A percentile compares a stretch with the other conserved stretches of the same genome.
phyloP scores from a whole-genome alignment of 2,797 vertebrate genomes.

The Sebastes diaconus region DNA sequence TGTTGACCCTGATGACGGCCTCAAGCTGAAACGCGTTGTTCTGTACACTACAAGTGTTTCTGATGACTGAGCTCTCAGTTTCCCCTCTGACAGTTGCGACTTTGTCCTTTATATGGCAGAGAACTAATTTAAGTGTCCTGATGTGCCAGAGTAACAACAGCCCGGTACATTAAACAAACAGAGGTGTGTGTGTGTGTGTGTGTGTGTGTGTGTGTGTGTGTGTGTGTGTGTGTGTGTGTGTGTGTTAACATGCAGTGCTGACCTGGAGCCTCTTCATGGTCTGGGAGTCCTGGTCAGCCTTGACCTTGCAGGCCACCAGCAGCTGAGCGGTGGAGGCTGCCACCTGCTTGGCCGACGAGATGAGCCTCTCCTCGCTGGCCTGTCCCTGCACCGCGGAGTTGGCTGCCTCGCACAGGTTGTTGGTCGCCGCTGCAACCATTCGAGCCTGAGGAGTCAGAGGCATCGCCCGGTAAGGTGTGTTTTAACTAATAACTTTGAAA shows the following conservation, averaged over 20 bases:
- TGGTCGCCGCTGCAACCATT: slow-evolving; percentile 98
- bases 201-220: not conserved
- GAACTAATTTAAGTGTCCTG: not conserved
- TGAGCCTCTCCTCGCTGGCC: slow-evolving; percentile 97
- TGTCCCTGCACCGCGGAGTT: slow-evolving; percentile 97
- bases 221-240: not conserved
- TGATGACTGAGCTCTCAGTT: not conserved
- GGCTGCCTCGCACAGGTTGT: slow-evolving; percentile 96
- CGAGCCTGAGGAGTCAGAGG: slow-evolving; percentile 84
- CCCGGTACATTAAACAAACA: not conserved
- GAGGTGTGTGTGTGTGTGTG: not conserved
- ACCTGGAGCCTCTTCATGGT: slow-evolving; percentile 97
- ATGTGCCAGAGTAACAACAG: not conserved
- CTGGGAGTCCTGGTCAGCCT: slow-evolving; percentile 97
- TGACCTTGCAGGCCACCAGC: slow-evolving; percentile 98
- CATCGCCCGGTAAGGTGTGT: not conserved
- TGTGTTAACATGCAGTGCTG: not conserved
- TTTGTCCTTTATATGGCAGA: not conserved
- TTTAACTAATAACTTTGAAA: not conserved
- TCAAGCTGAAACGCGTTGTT: too few species aligned
- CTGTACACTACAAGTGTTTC: too few species aligned
- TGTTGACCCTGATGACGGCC: too few species aligned
- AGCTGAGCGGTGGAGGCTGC: slow-evolving; percentile 97
- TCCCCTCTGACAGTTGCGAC: not conserved
- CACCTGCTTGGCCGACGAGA: slow-evolving; percentile 98